Evolutionary conservation across 2,797 vertebrate genomes (phyloP), one percentile per base, ranked within the genome.

Genomic region (Loris lydekkerianus): DNA sequence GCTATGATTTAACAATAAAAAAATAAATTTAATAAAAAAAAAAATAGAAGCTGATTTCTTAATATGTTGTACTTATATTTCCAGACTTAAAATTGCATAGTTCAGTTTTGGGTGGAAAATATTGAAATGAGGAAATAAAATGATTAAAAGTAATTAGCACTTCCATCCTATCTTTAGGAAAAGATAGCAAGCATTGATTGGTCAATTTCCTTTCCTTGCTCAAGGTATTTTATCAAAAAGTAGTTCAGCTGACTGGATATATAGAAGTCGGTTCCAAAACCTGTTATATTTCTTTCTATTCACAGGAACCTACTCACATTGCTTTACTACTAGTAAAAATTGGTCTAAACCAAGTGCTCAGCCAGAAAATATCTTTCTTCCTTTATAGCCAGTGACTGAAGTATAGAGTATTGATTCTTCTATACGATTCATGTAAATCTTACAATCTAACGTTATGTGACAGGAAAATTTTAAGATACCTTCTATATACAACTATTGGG

Each of bases 211-310:
- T 95, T 86, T 95, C 7, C 14, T 83, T 10, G 23, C 60, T 89
- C 53, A 84, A 92, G 67, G 15, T 76, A 49, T 77, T 96, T 92
- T 87, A 70, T 86, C 15, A 58, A 85, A 88, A 96, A 92, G 61
- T n/a, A 63, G 21, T 34, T 70, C 53, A 67, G 20, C 37, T 90
- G 29, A 21, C 21, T 81, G 7, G 56, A 60, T 76, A 89, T 10
- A 29, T 23, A 63, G 31, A 94, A 86, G 40, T 86, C 14, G 37
- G 43, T 31, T 93, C 43, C 53, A 90, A 90, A 92, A 56, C 56
- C 43, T 60, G 46, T 40, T 77, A 3, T 88, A 58, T 49, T 82
- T 76, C 17, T 72, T 23, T 21, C 27, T 76, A 25, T 72, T 94
- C 91, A 72, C n/a, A 58, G 73, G 65, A 94, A 88, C 43, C 13